Evolutionary conservation across 2,888 invertebrate species (phyloP), one percentile per base, ranked within the genome.

Genomic region (Dolomedes plantarius): DNA sequence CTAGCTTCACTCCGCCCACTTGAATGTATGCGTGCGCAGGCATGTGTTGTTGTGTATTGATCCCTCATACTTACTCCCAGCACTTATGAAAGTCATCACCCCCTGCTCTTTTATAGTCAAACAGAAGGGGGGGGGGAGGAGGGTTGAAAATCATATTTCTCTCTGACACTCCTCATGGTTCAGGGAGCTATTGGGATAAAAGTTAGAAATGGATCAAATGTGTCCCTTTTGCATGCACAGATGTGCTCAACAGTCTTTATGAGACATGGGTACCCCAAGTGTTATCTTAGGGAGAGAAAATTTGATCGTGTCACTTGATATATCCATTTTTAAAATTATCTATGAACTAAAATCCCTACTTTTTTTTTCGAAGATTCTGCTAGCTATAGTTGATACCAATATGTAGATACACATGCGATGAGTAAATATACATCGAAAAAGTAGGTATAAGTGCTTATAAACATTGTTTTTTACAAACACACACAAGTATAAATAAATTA

Each of bases 41-140:
- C 67, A 78, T 71, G 68, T 78, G 78, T 77, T 68, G 68, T 78
- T 56, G 69, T 27, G 81, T 82, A 82, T 82, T 82, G 82, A 82
- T 82, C 75, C 62, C 36, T 73, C 80, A 68, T 81, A 81, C 81
- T 81, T 81, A 81, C 81, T 75, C 74, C 41, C 74, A 68, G 71
- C 82, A 82, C 82, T 82, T 82, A 82, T 75, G 82, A 82, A 82
- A 82, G 82, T 82, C 75, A 69, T 71, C 64, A n/a, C 82, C 72
- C 74, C 81, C 62, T 67, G 73, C 39, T 82, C 81, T 81, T 81
- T 81, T 81, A 81, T 81, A 68, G 81, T 81, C 32, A 32, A 68
- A 68, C 31, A 32, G 73, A 67, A 29, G 56, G 81, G 74, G 81
- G n/a, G 81, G 39, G 27, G 46, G 67, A 81, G n/a, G 81, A 39